Percentiles rank a stretch among this genome's conserved stretches.
Evolutionary conservation across 2,797 vertebrate genomes (phyloP).

Genomic region (Galagoides demidoff): DNA sequence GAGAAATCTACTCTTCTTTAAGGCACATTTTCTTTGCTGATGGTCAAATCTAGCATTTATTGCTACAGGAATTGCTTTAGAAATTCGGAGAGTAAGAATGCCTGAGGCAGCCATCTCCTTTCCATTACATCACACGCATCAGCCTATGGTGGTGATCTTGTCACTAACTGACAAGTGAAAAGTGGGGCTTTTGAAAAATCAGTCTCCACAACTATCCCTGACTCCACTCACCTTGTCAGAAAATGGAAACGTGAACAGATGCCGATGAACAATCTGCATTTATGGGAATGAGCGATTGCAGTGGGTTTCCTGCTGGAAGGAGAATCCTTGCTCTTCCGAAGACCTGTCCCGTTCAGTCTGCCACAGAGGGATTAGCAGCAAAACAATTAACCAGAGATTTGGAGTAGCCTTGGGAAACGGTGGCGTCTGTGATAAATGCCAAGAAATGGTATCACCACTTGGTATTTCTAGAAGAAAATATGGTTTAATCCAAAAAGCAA

Average conservation of each 20-base stretch:
- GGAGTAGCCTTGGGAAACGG: not conserved
- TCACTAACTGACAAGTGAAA: slow-evolving; percentile 50
- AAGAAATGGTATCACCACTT: not conserved
- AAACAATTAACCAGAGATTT: not conserved
- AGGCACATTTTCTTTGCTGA: not conserved
- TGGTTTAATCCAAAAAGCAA: not conserved
- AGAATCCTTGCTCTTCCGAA: not conserved
- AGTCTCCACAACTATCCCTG: not conserved
- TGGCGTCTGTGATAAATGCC: not conserved
- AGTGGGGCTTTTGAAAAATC: slow-evolving; percentile 43
- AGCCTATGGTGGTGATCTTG: not conserved
- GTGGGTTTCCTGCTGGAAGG: not conserved
- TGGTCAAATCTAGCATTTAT: not conserved
- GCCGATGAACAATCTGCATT: not conserved
- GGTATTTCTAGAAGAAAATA: not conserved
- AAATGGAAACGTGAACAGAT: slow-evolving; percentile 1
- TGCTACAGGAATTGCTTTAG: not conserved
- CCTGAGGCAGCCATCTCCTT: not conserved
- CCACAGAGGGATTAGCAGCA: not conserved
- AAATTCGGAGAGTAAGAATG: not conserved
- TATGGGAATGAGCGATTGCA: not conserved
- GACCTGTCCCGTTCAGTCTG: not conserved
- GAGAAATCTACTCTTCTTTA: not conserved
- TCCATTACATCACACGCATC: not conserved
- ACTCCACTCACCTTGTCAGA: slow-evolving; percentile 46